Conservation (phyloP, 2,888 invertebrate genomes). For the Ferdinandea cuprea region DNA sequence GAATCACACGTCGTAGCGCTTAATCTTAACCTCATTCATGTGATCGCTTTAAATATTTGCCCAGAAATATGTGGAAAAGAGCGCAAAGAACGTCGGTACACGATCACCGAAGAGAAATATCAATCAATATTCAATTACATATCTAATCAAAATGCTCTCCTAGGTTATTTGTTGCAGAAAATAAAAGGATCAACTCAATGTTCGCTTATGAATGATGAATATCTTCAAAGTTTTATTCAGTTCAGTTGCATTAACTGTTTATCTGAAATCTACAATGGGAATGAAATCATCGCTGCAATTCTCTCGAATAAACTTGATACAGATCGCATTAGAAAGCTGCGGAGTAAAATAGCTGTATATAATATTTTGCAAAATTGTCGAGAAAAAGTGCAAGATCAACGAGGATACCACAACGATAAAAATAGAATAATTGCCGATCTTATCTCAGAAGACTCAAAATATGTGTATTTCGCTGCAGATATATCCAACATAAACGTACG, state of each 20-base stretch:
- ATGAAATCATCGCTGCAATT: conserved; percentile 78
- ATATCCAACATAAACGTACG: conserved; percentile 78
- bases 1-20: conserved; percentile 88
- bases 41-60: conserved; percentile 89
- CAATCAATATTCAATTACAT: conserved; percentile 80
- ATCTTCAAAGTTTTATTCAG: conserved; percentile 76
- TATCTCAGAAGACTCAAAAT: conserved; percentile 77
- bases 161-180: conserved; percentile 79
- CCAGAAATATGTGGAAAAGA: conserved; percentile 83
- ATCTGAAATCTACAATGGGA: conserved; percentile 76
- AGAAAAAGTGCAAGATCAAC: conserved; percentile 26
- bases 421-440: conserved; percentile 78
- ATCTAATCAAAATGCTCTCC: conserved; percentile 79
- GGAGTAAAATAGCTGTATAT: conserved; percentile 48
- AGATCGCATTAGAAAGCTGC: conserved; percentile 72
- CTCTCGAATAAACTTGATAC: conserved; percentile 78
- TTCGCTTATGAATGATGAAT: conserved; percentile 76
- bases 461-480: conserved; percentile 78
- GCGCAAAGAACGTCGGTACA: conserved; percentile 43
- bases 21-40: conserved; percentile 89
- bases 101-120: conserved; percentile 77
- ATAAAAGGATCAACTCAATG: conserved; percentile 72
- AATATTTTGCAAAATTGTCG: conserved; percentile 53
- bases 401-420: conserved; percentile 69
- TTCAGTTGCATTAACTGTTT: conserved; percentile 77